Evolutionary conservation across 2,113 vertebrate genomes (phyloP).

Genomic region (Pollimyrus isidori): DNA sequence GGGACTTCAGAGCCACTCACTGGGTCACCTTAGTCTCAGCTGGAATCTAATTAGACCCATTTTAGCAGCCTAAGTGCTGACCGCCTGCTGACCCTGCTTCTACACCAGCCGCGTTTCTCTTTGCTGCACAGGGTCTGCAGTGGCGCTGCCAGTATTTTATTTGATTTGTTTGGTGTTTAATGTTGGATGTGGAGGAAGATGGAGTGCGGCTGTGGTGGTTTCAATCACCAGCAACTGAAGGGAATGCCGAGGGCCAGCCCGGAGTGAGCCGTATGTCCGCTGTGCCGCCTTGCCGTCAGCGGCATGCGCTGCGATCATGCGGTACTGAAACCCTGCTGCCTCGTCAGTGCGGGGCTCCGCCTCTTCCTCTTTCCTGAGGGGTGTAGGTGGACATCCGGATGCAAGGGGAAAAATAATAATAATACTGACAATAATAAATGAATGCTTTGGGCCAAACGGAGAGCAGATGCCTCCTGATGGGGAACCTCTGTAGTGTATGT

Average conservation of each 20-base stretch:
- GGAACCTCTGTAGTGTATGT: not conserved
- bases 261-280: constrained; percentile 17
- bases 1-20: constrained; percentile 36
- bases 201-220: not conserved
- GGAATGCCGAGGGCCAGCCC: constrained; percentile 20
- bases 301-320: not conserved
- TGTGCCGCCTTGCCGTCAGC: not conserved
- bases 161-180: constrained; percentile 31
- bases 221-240: constrained; percentile 36
- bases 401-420: not conserved
- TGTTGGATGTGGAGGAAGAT: constrained; percentile 6
- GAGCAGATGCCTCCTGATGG: not conserved
- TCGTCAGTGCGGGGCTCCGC: not conserved
- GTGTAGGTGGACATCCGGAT: not conserved
- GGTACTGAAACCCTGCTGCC: not conserved
- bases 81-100: constrained; percentile 39
- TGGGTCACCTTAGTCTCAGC: constrained; percentile 38
- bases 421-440: not conserved
- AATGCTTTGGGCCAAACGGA: not conserved
- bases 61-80: constrained; percentile 50
- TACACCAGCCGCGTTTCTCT: constrained; percentile 23
- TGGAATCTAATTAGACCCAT: constrained; percentile 45
- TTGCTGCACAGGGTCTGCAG: constrained; percentile 30
- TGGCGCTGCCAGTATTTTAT: not conserved
- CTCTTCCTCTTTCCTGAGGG: not conserved